Conservation (phyloP, 2,113 vertebrate genomes). For the Penelope pileata region DNA sequence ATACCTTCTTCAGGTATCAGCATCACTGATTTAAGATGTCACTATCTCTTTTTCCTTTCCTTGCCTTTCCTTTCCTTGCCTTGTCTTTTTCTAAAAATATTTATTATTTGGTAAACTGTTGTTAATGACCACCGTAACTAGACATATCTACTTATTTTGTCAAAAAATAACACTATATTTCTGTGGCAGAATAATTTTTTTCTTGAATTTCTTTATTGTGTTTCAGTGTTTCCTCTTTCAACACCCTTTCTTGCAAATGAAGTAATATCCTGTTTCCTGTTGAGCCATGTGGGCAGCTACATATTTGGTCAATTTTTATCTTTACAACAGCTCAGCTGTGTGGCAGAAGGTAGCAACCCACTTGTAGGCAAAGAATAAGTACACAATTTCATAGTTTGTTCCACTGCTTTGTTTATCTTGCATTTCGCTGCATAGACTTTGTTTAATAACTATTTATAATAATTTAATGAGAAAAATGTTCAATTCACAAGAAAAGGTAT, state of each 20-base stretch:
- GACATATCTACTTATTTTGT: not conserved
- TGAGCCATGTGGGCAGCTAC: not conserved
- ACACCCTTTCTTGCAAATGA: not conserved
- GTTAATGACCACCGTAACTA: not conserved
- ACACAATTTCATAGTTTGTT: not conserved
- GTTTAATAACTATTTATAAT: not conserved
- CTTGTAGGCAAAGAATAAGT: not conserved
- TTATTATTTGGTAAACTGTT: not conserved
- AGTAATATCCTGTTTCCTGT: not conserved
- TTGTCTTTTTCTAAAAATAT: too few species aligned
- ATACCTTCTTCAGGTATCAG: not conserved
- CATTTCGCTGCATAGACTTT: not conserved
- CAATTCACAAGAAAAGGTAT: not conserved
- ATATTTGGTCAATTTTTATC: not conserved
- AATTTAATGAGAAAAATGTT: not conserved
- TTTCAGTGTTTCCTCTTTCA: not conserved
- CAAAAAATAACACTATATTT: not conserved
- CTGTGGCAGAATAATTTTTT: not conserved
- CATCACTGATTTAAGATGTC: not conserved
- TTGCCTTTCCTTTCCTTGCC: too few species aligned
- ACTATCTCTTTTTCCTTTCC: not conserved
- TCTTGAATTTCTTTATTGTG: not conserved
- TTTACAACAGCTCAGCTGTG: not conserved
- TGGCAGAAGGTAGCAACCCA: not conserved
- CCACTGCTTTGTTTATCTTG: not conserved